Percentiles rank a stretch among this genome's conserved stretches.
Evolutionary conservation across 2,888 invertebrate species (phyloP).

Genomic region (Platyscelio sp.): DNA sequence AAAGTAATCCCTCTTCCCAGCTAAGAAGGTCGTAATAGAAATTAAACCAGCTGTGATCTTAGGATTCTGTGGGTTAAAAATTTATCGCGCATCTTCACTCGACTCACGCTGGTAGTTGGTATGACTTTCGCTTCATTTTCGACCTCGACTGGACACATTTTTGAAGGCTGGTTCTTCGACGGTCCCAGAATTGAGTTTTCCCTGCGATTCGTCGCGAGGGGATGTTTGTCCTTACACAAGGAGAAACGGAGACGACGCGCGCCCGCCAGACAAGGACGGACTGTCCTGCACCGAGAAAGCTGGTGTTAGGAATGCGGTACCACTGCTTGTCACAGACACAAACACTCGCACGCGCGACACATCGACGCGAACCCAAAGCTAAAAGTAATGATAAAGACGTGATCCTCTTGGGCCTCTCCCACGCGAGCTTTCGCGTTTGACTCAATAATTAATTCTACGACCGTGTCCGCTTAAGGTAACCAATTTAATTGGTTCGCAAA

Average conservation of each 20-base stretch:
- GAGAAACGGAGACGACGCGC: slow-evolving; percentile 12
- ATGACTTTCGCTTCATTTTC: no score
- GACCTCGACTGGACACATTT: no score
- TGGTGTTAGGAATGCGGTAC: slow-evolving; percentile 85
- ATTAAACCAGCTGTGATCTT: no score
- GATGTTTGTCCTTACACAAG: slow-evolving; percentile 28
- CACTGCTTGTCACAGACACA: slow-evolving; percentile 85
- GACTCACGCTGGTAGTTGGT: no score
- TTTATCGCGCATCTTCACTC: no score
- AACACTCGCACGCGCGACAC: slow-evolving; percentile 72
- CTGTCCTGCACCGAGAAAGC: slow-evolving; percentile 77
- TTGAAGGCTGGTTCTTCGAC: no score
- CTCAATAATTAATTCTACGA: slow-evolving; percentile 1
- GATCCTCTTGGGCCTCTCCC: slow-evolving; percentile 17
- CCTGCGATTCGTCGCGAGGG: neutral
- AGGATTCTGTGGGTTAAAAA: no score
- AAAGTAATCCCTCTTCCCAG: no score
- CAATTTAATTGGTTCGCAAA: slow-evolving; percentile 1
- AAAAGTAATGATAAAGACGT: slow-evolving; percentile 54
- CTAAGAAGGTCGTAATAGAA: no score
- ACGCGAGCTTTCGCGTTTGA: slow-evolving; percentile 8
- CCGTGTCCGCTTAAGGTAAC: neutral
- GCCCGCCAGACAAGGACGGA: slow-evolving; percentile 35
- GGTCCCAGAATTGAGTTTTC: no score
- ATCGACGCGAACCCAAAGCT: slow-evolving; percentile 63